phyloP scores from a whole-genome alignment of 2,888 invertebrate species.

The Limenitis arthemis region DNA sequence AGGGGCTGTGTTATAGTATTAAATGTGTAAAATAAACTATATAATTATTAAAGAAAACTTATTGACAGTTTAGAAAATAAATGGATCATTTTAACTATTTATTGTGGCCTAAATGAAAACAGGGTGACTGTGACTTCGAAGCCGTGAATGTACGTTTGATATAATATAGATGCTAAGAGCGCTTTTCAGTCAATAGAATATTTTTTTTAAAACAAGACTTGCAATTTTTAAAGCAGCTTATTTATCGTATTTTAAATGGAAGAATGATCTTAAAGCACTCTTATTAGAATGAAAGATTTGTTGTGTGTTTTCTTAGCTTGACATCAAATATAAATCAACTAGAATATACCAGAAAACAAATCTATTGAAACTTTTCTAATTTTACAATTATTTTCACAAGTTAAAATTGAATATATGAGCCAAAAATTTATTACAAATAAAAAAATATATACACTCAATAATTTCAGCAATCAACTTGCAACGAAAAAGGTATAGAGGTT shows the following conservation, averaged over 20 bases:
- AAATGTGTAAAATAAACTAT: slow-evolving; percentile 13
- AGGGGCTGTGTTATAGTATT: slow-evolving; percentile 29
- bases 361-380: no score
- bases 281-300: no score
- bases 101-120: slow-evolving; percentile 33
- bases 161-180: background rate
- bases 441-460: no score
- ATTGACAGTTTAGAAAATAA: slow-evolving; percentile 4
- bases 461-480: slow-evolving; percentile 20
- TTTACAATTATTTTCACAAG: no score
- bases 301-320: no score
- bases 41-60: slow-evolving; percentile 13
- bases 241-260: no score
- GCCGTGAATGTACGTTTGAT: slow-evolving; percentile 3
- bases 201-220: slow-evolving; percentile 24
- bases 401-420: no score
- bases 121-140: slow-evolving; percentile 29
- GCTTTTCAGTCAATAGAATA: slow-evolving; percentile 8
- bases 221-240: no score
- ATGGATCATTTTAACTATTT: slow-evolving; percentile 1
- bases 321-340: no score
- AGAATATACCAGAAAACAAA: no score
- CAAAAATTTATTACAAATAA: no score
- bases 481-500: slow-evolving; percentile 10
- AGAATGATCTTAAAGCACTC: no score